Percentiles rank a stretch among this genome's conserved stretches.
phyloP scores from a whole-genome alignment of 2,797 vertebrate species.

The Periparus ater region DNA sequence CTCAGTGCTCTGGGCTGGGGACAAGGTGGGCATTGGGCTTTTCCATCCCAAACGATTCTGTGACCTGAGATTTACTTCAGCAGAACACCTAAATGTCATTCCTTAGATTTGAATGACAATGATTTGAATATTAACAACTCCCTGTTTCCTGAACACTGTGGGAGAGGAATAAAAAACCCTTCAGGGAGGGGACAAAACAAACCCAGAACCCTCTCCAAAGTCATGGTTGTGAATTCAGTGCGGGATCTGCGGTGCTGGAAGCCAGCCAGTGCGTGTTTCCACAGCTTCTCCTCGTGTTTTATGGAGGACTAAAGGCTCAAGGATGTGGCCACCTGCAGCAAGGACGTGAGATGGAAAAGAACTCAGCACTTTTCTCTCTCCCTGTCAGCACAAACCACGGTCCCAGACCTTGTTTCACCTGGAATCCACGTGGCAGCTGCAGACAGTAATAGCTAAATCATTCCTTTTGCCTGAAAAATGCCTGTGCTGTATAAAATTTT shows the following conservation, averaged over 20 bases:
- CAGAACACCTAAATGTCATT: background rate
- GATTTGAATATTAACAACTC: background rate
- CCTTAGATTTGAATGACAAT: background rate
- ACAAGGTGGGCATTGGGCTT: fast-evolving
- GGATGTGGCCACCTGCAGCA: background rate
- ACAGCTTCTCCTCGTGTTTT: background rate
- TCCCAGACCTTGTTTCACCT: background rate
- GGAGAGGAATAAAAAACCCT: background rate
- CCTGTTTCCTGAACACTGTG: background rate
- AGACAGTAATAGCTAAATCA: background rate
- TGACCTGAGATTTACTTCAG: background rate
- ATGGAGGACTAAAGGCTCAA: background rate
- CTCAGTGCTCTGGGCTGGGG: background rate
- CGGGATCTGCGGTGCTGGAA: background rate
- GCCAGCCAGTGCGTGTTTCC: background rate
- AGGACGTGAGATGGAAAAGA: background rate
- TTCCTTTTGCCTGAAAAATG: background rate
- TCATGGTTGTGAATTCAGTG: background rate
- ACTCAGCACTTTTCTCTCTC: background rate
- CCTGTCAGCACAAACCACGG: background rate
- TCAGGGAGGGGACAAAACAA: background rate
- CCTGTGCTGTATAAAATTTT: background rate
- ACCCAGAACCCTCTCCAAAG: background rate
- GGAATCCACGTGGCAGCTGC: background rate
- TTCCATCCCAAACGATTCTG: background rate